phyloP scores from a whole-genome alignment of 2,797 vertebrate species.

The Aplochiton taeniatus region DNA sequence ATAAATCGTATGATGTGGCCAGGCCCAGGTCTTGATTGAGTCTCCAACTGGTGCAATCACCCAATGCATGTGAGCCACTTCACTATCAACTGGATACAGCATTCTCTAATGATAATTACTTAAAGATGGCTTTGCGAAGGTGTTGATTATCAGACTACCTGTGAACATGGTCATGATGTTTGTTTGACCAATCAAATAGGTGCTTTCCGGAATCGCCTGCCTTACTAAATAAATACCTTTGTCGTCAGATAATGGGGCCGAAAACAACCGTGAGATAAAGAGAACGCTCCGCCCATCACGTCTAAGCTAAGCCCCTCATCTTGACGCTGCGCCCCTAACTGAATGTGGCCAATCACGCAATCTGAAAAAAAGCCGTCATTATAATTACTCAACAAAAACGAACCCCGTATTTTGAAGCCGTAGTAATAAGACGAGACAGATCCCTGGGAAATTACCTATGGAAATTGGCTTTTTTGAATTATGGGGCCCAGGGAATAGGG shows the following conservation, averaged over 20 bases:
- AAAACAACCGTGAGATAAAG: background rate
- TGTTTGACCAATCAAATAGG: background rate
- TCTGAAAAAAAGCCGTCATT: background rate
- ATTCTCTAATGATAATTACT: background rate
- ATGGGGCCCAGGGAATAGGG: constrained; percentile 21
- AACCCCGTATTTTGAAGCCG: background rate
- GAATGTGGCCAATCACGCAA: background rate
- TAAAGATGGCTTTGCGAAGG: background rate
- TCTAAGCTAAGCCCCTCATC: too few relatives aligned
- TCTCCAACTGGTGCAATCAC: background rate
- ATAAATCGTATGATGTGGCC: too few relatives aligned
- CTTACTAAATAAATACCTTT: constrained; percentile 21
- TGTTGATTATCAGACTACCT: background rate
- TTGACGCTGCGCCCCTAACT: too few relatives aligned
- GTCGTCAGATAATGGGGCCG: background rate
- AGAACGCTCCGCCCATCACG: background rate
- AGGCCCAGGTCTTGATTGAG: background rate
- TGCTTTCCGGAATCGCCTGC: constrained; percentile 20
- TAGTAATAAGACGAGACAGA: too few relatives aligned
- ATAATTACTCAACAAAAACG: constrained; percentile 3
- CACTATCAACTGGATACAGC: constrained; percentile 1
- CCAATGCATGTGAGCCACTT: constrained; percentile 6
- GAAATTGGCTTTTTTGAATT: constrained; percentile 41
- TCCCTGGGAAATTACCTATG: constrained; percentile 5
- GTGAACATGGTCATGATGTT: constrained; percentile 15